Evolutionary conservation across 2,888 invertebrate genomes (phyloP).

Genomic region (Watsonalla binaria): DNA sequence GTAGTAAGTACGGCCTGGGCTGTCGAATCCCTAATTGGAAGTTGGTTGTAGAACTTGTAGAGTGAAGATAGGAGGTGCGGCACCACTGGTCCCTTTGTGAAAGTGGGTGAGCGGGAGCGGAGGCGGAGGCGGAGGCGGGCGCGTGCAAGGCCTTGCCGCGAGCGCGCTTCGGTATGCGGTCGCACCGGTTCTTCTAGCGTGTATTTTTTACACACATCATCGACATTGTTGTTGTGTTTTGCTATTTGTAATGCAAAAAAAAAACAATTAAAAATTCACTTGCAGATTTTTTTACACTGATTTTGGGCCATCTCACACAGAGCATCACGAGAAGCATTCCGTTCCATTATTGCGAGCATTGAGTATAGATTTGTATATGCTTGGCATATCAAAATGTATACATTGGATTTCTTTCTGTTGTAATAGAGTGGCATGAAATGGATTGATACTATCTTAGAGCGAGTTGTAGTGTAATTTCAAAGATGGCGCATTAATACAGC

Average conservation of each 20-base stretch:
- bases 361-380: no score
- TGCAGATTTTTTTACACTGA: constrained; percentile 31
- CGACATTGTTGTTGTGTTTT: constrained; percentile 74
- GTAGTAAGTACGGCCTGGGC: no score
- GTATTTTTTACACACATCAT: constrained; percentile 76
- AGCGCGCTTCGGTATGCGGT: constrained; percentile 74
- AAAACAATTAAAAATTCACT: constrained; percentile 31
- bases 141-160: constrained; percentile 61
- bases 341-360: constrained; percentile 16
- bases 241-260: constrained; percentile 65
- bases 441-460: no score
- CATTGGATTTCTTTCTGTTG: no score
- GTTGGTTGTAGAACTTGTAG: constrained; percentile 14
- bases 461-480: no score
- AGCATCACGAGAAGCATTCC: constrained; percentile 18
- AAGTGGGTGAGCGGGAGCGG: constrained; percentile 48
- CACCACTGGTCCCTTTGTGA: constrained; percentile 38
- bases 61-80: constrained; percentile 1
- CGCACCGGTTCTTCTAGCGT: constrained; percentile 76
- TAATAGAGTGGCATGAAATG: no score
- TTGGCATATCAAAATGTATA: no score
- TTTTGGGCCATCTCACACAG: constrained; percentile 28
- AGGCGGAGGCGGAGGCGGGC: constrained; percentile 14
- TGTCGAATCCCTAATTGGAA: constrained; percentile 7
- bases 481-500: not conserved